A percentile compares a stretch with the other conserved stretches of the same genome.
Conservation (phyloP, 2,888 invertebrate genomes). For the Parochlus steinenii region DNA sequence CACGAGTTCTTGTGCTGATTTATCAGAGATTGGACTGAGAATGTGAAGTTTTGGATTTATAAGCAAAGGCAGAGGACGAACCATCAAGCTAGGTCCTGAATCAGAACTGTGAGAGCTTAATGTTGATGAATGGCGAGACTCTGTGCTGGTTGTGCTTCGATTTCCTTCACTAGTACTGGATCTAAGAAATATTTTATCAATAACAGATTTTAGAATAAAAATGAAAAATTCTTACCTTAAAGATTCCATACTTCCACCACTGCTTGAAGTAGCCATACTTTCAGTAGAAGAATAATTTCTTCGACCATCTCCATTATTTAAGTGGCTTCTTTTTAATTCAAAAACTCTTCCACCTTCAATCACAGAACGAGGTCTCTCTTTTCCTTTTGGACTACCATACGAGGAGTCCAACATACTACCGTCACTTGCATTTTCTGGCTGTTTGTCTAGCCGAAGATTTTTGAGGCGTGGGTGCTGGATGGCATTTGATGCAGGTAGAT, state of each 20-base stretch:
- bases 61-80: conserved; percentile 44
- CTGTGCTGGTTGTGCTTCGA: conserved; percentile 69
- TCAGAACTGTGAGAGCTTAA: conserved; percentile 77
- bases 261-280: conserved; percentile 75
- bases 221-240: too few species aligned
- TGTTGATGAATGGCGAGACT: conserved; percentile 67
- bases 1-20: conserved; percentile 72
- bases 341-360: conserved; percentile 51
- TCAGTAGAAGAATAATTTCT: conserved; percentile 49
- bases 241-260: conserved; percentile 77
- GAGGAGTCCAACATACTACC: conserved; percentile 41
- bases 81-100: conserved; percentile 40
- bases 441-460: conserved; percentile 34
- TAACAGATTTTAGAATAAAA: too few species aligned
- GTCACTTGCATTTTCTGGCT: conserved; percentile 41
- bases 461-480: conserved; percentile 51
- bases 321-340: conserved; percentile 51
- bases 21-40: conserved; percentile 77
- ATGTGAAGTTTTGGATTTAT: conserved; percentile 69
- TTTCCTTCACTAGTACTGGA: conserved; percentile 80
- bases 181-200: too few species aligned
- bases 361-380: conserved; percentile 46
- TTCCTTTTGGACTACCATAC: conserved; percentile 42
- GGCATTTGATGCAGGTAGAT: conserved; percentile 50
- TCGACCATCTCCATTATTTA: conserved; percentile 25